These are phyloP conservation scores for Pseudococcus jackbeardsleyi DNA, from an alignment of 2,888 invertebrate genomes.

Conservation along the genomic window DNA sequence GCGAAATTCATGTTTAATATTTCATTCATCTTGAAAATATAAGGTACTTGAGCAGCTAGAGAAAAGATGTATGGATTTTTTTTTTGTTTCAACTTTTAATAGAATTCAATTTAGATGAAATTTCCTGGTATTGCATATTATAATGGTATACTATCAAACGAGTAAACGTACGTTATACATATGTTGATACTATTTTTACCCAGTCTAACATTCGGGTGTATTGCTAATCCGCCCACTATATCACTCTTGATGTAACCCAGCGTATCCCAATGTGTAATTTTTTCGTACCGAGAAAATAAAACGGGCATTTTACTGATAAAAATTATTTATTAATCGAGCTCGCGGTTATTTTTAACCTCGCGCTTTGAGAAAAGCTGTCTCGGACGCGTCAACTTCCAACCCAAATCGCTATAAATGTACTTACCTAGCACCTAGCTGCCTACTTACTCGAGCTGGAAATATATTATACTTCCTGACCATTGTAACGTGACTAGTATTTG, in stretches of 20 bases:
- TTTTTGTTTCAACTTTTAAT: not conserved
- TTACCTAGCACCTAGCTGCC: not conserved
- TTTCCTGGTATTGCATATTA: slow-evolving; percentile 7
- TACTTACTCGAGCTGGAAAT: not conserved
- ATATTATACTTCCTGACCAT: slow-evolving; percentile 14
- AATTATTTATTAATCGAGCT: slow-evolving; percentile 19
- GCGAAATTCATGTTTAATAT: not conserved
- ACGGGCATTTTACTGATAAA: not conserved
- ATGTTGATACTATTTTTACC: slow-evolving; percentile 39
- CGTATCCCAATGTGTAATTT: not conserved
- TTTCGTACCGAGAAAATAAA: not conserved
- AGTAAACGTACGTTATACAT: not conserved
- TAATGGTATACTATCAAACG: not conserved
- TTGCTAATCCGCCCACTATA: slow-evolving; percentile 33
- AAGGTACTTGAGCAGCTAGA: not conserved
- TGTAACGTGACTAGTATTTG: slow-evolving; percentile 6
- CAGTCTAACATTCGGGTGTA: not conserved
- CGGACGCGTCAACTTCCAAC: not conserved
- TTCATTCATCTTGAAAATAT: not conserved
- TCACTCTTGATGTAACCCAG: slow-evolving; percentile 30
- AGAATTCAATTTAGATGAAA: not conserved
- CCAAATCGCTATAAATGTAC: not conserved
- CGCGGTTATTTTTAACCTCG: slow-evolving; percentile 13
- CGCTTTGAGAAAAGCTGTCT: not conserved
- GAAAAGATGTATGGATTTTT: not conserved